phyloP scores from a whole-genome alignment of 1,140 invertebrate species.

The Druon quercuslanigerum region DNA sequence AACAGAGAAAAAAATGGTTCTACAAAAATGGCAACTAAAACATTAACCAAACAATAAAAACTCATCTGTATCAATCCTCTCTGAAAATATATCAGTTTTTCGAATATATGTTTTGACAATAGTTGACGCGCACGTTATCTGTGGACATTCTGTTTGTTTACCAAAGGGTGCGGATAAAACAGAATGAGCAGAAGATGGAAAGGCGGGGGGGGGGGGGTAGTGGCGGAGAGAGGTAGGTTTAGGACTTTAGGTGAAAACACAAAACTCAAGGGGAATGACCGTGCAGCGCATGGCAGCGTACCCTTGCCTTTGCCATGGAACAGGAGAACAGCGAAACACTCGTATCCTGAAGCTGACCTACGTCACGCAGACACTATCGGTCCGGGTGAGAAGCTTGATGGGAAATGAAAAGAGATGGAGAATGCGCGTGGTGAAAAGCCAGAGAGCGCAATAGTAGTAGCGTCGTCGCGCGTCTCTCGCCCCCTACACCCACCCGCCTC shows the following conservation, averaged over 20 bases:
- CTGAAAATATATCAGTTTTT: not conserved
- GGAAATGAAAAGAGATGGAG: not conserved
- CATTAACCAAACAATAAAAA: no score
- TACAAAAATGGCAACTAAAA: no score
- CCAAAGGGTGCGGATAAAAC: not conserved
- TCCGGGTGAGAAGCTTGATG: constrained; percentile 3
- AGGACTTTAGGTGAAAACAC: not conserved
- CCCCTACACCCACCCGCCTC: not conserved
- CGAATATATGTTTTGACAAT: not conserved
- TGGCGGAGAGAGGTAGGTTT: no score
- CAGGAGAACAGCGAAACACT: not conserved
- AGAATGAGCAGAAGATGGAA: constrained; percentile 21
- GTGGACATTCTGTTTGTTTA: not conserved
- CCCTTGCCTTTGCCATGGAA: no score
- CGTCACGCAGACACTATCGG: constrained; percentile 28
- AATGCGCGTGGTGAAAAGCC: constrained; percentile 20
- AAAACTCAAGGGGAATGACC: constrained; percentile 21
- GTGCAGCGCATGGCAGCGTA: not conserved
- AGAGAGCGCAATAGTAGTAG: constrained; percentile 23
- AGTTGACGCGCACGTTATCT: constrained; percentile 13
- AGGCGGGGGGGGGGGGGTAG: not conserved
- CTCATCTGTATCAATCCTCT: not conserved
- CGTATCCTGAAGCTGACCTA: constrained; percentile 29
- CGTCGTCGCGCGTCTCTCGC: not conserved
- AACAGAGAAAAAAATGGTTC: no score